Conservation (phyloP, 2,113 vertebrate genomes). For the Anarhynchus alexandrinus region DNA sequence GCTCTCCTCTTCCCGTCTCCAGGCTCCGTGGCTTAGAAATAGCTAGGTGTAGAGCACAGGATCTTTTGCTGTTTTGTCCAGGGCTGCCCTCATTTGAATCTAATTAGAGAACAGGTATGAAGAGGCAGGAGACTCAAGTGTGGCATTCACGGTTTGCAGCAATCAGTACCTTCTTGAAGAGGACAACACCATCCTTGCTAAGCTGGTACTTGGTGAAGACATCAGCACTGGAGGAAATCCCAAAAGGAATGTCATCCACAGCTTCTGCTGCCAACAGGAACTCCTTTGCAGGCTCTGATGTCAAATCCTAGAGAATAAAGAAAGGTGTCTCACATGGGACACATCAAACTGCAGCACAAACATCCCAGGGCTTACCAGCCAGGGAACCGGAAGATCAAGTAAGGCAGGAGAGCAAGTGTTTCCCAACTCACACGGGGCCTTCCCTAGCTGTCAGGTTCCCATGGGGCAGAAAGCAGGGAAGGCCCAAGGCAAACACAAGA, state of each 20-base stretch:
- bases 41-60: background rate
- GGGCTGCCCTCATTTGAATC: background rate
- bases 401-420: background rate
- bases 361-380: background rate
- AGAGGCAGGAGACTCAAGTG: background rate
- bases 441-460: background rate
- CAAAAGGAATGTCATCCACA: slow-evolving; percentile 91
- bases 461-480: background rate
- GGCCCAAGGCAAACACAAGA: background rate
- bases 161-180: slow-evolving; percentile 93
- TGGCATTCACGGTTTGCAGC: background rate
- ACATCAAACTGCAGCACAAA: background rate
- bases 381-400: background rate
- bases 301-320: slow-evolving; percentile 72
- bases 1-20: rapidly evolving
- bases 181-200: slow-evolving; percentile 81
- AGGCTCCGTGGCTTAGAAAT: background rate
- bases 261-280: slow-evolving; percentile 87
- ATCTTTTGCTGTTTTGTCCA: rapidly evolving
- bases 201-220: slow-evolving; percentile 88
- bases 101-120: background rate
- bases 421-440: background rate
- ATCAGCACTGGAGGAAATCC: slow-evolving; percentile 77
- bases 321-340: background rate
- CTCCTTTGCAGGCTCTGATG: slow-evolving; percentile 82